Conservation (phyloP, 2,888 invertebrate species). For the Patella depressa region DNA sequence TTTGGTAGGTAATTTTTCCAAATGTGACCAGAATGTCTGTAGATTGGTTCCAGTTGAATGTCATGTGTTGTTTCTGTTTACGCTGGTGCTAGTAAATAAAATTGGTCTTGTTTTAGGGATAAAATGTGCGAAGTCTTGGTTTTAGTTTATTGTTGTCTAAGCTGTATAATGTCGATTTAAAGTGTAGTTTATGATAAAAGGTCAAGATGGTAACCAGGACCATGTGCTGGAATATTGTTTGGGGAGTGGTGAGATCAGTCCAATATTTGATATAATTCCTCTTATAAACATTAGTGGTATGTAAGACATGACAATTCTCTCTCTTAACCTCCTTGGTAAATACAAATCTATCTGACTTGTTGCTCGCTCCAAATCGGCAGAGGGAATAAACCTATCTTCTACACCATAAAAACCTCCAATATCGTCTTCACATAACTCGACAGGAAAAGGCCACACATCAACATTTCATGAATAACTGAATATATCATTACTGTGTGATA, state of each 20-base stretch:
- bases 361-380: no score
- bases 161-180: slow-evolving; percentile 7
- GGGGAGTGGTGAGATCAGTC: slow-evolving; percentile 4
- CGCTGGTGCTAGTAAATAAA: not conserved
- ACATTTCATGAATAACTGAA: no score
- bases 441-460: no score
- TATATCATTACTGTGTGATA: no score
- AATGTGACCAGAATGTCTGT: not conserved
- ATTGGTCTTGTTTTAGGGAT: not conserved
- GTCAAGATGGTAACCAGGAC: not conserved
- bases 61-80: not conserved
- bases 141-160: slow-evolving; percentile 1
- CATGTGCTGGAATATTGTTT: not conserved
- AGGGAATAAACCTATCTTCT: no score
- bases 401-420: no score
- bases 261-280: slow-evolving; percentile 3
- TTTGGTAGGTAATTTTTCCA: not conserved
- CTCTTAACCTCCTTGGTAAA: no score
- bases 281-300: not conserved
- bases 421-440: no score
- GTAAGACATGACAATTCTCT: not conserved
- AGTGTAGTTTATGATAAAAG: slow-evolving; percentile 9
- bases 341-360: no score
- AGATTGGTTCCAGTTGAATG: not conserved
- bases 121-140: not conserved